Percentiles rank a stretch among this genome's conserved stretches.
phyloP scores from a whole-genome alignment of 2,888 invertebrate genomes.

The Euzophera pinguis region DNA sequence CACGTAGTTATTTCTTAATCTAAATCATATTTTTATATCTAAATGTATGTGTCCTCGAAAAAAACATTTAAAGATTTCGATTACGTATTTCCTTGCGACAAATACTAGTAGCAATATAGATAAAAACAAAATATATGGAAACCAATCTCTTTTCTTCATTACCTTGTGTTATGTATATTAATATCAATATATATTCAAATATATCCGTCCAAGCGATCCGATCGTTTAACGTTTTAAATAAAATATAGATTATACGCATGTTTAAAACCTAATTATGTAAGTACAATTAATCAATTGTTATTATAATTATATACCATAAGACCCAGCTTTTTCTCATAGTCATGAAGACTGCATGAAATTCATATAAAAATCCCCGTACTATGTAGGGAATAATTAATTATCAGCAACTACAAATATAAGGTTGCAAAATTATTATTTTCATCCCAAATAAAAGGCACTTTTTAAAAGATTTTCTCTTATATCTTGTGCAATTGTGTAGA shows the following conservation, averaged over 20 bases:
- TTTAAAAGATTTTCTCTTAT: too few relatives aligned
- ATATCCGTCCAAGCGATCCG: constrained; percentile 11
- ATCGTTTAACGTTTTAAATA: not conserved
- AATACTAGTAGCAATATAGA: not conserved
- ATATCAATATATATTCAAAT: not conserved
- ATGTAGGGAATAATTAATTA: too few relatives aligned
- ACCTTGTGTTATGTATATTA: not conserved
- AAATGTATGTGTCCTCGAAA: too few relatives aligned
- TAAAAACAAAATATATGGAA: not conserved
- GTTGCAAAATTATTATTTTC: too few relatives aligned
- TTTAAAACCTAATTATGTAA: constrained; percentile 14
- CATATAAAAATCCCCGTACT: not conserved
- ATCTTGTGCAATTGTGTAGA: too few relatives aligned
- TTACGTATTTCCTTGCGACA: not conserved
- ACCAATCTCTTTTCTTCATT: too few relatives aligned
- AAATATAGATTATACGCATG: constrained; percentile 13
- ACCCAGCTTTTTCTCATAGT: not conserved
- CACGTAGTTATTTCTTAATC: too few relatives aligned
- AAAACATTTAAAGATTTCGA: too few relatives aligned
- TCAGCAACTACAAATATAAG: too few relatives aligned
- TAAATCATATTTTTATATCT: too few relatives aligned
- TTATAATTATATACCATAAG: not conserved
- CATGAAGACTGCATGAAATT: not conserved
- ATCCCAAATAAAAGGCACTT: too few relatives aligned
- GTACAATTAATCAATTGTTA: constrained; percentile 13